Base-by-base conservation (phyloP, 2,113 vertebrate genomes). In the Cromileptes altivelis region DNA sequence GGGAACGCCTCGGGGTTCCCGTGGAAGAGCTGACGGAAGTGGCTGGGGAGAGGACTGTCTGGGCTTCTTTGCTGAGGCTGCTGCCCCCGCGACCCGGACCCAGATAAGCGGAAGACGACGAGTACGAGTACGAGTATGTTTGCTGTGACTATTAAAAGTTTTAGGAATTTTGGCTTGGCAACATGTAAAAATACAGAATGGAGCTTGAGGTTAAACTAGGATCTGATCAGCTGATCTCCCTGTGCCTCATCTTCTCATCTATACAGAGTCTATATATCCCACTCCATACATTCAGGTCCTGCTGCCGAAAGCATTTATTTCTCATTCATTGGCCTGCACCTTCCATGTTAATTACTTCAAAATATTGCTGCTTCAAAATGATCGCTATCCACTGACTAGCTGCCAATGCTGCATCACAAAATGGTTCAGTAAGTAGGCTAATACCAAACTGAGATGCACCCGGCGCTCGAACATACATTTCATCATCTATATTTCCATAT, bases 191-290 rank as follows among this genome's bases (percentile, higher is more conserved):
- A 64, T 6, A 5, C 37, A 80, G 33, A 63, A 42, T 37, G 58
- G 8, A 47, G 50, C 23, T 63, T 1, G 42, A 52, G 45, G 30
- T 70, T 42, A 70, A 53, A 62, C 15, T 55, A 58, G 10, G 37
- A 60, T 42, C 12, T 37, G 27, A 78, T 62, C 19, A 64, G 61
- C 49, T 64, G 73, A 65, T 55, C 73, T 57, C 33, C 65, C 47
- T 69, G 9, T 70, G 49, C 11, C 2, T 45, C 12, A 21, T 4
- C 25, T 33, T 18, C 17, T 12, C 49, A 37, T 4, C 25, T 68
- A 15, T 14, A 47, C 45, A 49, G 23, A 25, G 52, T 58, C 8
- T 19, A 47, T 61, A 7, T 37, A 23, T 23, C 27, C 47, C 27
- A 18, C 8, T 40, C 5, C 8, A 52, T 5, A 40, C 72, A 75